Evolutionary conservation across 1,140 invertebrate genomes (phyloP), one percentile per base, ranked within the genome.

Genomic region (Zeugodacus cucurbitae): DNA sequence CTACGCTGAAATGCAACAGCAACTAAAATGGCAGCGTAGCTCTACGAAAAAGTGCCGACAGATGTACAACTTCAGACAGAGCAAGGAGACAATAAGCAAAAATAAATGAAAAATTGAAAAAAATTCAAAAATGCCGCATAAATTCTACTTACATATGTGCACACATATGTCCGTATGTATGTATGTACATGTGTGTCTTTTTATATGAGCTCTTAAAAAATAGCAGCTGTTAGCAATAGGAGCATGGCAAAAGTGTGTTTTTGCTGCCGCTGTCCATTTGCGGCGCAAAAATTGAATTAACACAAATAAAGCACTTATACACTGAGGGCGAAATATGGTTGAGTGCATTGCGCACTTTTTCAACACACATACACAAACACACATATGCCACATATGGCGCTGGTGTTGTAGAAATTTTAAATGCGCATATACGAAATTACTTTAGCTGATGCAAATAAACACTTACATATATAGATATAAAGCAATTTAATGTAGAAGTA

Each of bases 281-380:
- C 34, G 34, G 67, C 34, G 20, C 67, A 34, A 37, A 74, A 74
- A 74, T 74, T 74, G 67, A 74, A 74, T 74, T 74, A 74, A 74
- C 34, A 74, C 67, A 74, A 74, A 74, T 74, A 74, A 74, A 74
- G 67, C 67, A 74, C 6, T 74, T n/a, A 74, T 41, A 22, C 34
- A 37, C 34, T 37, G 41, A 1, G 67, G 29, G 14, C 29, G 67
- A 32, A 32, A 17, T 20, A 20, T 34, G 26, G 64, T 10, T 34
- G 64, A 67, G 64, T 67, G 64, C 64, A 67, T 67, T 29, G 64
- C 64, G 29, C 64, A 32, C 64, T 34, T 67, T 32, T 62, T 54
- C 48, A 29, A 26, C 8, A 14, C 26, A 62, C 59, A 59, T 3
- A 26, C 58, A 59, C 22, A 62, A 1, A 26, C 17, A 62, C 6